Percentiles rank a stretch among this genome's conserved stretches.
phyloP scores from a whole-genome alignment of 2,888 invertebrate species.

The Drosophila meridiana region DNA sequence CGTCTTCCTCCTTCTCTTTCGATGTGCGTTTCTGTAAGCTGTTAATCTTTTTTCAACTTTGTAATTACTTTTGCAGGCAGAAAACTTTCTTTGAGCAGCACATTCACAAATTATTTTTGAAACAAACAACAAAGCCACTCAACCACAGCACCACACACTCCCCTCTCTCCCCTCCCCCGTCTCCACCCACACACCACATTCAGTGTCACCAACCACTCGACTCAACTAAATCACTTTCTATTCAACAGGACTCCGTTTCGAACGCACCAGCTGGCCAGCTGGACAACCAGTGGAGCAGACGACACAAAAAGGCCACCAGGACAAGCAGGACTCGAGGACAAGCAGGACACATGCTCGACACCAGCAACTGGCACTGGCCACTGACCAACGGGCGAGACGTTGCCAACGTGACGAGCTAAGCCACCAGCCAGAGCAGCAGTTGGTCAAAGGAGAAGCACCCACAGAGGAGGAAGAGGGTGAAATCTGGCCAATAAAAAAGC shows the following conservation, averaged over 20 bases:
- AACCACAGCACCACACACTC: constrained; percentile 35
- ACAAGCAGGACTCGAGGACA: constrained; percentile 22
- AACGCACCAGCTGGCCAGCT: constrained; percentile 15
- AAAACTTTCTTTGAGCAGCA: constrained; percentile 61
- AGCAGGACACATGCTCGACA: constrained; percentile 52
- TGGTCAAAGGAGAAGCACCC: constrained; percentile 10
- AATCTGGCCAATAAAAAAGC: constrained; percentile 61
- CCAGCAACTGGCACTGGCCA: constrained; percentile 26
- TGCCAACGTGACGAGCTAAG: constrained; percentile 37
- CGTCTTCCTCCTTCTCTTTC: constrained; percentile 5
- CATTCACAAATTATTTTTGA: constrained; percentile 64
- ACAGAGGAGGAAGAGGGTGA: background rate
- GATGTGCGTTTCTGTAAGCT: constrained; percentile 51
- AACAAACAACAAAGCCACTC: constrained; percentile 46
- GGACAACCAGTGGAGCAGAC: constrained; percentile 29
- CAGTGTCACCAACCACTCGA: constrained; percentile 38
- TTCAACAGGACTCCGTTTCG: constrained; percentile 59
- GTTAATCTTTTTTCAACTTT: constrained; percentile 83
- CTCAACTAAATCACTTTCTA: constrained; percentile 76
- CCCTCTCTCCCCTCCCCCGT: constrained; percentile 5
- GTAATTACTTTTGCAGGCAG: constrained; percentile 81
- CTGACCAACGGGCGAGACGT: constrained; percentile 32
- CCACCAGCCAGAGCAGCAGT: constrained; percentile 32
- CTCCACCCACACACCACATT: constrained; percentile 15
- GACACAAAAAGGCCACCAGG: constrained; percentile 37